These are phyloP conservation scores for Smutsia temminckii DNA, from an alignment of 2,797 vertebrate species.

Conservation along the genomic window DNA sequence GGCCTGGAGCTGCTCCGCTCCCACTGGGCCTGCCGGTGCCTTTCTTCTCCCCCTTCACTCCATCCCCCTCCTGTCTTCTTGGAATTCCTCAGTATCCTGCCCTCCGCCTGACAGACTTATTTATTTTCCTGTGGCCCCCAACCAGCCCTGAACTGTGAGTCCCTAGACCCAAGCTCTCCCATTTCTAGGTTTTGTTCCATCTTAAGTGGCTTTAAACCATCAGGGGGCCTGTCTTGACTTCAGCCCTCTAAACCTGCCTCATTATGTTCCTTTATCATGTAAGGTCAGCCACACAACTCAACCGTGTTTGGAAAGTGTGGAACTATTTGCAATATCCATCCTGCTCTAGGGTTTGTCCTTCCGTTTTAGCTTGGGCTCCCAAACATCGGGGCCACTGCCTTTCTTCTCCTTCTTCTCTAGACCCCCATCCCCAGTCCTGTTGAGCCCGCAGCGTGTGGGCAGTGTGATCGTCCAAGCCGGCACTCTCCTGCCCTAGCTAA, in stretches of 20 bases:
- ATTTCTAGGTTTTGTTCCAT: not conserved
- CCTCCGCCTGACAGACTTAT: not conserved
- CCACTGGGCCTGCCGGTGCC: not conserved
- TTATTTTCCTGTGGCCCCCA: not conserved
- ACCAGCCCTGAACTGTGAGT: not conserved
- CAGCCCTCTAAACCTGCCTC: not conserved
- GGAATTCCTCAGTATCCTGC: conserved; percentile 60
- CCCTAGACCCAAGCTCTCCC: not conserved
- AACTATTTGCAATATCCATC: not conserved
- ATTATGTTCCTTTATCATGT: not conserved
- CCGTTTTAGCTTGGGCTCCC: not conserved
- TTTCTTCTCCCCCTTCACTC: conserved; percentile 56
- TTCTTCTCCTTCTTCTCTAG: not conserved
- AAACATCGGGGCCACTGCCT: not conserved
- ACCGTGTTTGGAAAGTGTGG: not conserved
- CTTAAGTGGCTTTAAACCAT: not conserved
- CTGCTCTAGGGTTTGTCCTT: not conserved
- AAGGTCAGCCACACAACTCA: not conserved
- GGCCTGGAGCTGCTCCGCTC: not conserved
- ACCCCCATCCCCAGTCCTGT: not conserved
- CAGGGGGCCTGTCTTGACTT: not conserved
- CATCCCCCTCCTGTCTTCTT: conserved; percentile 30
- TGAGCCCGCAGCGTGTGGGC: not conserved
- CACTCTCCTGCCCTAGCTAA: not conserved
- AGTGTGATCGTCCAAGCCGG: not conserved